These are phyloP conservation scores for Dichetophora obliterata DNA, from an alignment of 2,888 invertebrate genomes.

Conservation along the genomic window DNA sequence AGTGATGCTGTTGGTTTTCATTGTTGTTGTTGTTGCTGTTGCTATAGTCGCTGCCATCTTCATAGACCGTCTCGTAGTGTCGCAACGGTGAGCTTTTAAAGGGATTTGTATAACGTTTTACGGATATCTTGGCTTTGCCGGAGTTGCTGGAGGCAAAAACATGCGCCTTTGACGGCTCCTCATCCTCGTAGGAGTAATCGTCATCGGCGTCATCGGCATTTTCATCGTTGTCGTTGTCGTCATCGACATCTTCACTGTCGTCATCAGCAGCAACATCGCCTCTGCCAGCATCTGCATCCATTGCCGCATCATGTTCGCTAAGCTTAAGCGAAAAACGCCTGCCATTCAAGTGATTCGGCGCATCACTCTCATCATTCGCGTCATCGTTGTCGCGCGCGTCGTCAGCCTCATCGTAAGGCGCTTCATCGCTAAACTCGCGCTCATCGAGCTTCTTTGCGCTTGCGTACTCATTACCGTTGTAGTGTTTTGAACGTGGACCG, in stretches of 20 bases:
- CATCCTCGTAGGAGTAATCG: conserved; percentile 52
- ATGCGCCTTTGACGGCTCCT: conserved; percentile 32
- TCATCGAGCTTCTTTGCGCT: neutral
- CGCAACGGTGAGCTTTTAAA: conserved; percentile 40
- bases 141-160: conserved; percentile 30
- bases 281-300: conserved; percentile 18
- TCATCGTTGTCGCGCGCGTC: neutral
- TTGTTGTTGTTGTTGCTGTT: conserved; percentile 42
- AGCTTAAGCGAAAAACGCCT: conserved; percentile 46
- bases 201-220: conserved; percentile 50
- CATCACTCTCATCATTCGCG: conserved; percentile 14
- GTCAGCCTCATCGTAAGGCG: conserved; percentile 23
- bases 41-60: conserved; percentile 48
- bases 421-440: conserved; percentile 25
- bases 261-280: conserved; percentile 10
- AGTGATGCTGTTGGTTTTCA: conserved; percentile 18
- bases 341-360: conserved; percentile 34
- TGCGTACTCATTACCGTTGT: conserved; percentile 3
- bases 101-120: conserved; percentile 53
- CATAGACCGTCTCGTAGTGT: conserved; percentile 38
- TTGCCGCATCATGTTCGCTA: conserved; percentile 10
- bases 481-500: conserved; percentile 49
- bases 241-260: conserved; percentile 41
- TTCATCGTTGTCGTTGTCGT: conserved; percentile 50
- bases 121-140: conserved; percentile 49